Base-by-base conservation (phyloP, 2,113 vertebrate genomes). In the Pteronura brasiliensis region DNA sequence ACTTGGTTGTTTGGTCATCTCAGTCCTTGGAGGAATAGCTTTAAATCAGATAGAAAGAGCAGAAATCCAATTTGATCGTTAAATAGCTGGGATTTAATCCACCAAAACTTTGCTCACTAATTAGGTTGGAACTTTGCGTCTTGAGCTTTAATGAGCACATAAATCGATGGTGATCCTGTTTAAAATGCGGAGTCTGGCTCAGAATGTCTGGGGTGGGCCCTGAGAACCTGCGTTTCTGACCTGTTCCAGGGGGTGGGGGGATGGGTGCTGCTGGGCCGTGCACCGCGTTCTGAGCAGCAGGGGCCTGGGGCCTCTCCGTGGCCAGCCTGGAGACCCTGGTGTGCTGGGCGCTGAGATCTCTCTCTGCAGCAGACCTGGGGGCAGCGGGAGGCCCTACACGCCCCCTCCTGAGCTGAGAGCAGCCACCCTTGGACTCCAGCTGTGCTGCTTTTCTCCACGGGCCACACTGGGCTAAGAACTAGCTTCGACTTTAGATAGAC, bases 401-500 rank as follows among this genome's bases (percentile, higher is more conserved):
- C 20, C 29, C 29, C 49, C 39, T n/a, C 39, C n/a, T 7, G 18
- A 31, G 42, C 36, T 55, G 47, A 74, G 82, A 87, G 11, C 27
- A 6, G 42, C 74, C 76, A 14, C 2, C 3, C 21, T 34, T n/a
- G 18, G 3, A 39, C n/a, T 18, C 59, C 4, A 18, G 12, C 31
- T 1, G 23, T 25, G 47, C 20, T 0, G 3, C 5, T 67, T 36
- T 21, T 42, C 1, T 59, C 25, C 1, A 0, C 9, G 36, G 27
- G 17, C 14, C 10, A 1, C 1, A 11, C 3, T 0, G 2, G 18
- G 29, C 42, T 15, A 21, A 31, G 52, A 20, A 44, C 6, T 2
- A 44, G 47, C 21, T 72, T 74, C 42, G 44, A 44, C 36, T 65
- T 39, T 57, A 7, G 0, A 31, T 55, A 55, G 31, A 67, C 34